phyloP scores from a whole-genome alignment of 2,888 invertebrate genomes.

The Chrysopilus asiliformis region DNA sequence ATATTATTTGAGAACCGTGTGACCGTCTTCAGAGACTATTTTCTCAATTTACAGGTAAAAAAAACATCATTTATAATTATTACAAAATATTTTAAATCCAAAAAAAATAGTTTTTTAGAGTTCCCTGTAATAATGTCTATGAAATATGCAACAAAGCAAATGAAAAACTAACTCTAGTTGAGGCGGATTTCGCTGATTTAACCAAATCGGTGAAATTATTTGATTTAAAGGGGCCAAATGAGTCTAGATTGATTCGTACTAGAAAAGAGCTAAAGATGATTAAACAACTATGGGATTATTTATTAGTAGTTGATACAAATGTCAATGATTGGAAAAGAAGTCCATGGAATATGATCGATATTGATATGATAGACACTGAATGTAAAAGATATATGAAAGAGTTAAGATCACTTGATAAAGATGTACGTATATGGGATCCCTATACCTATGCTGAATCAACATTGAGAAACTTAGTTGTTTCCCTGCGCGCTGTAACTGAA shows the following conservation, averaged over 20 bases:
- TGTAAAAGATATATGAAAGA: conserved; percentile 87
- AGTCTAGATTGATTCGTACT: conserved; percentile 58
- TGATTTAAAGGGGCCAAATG: conserved; percentile 75
- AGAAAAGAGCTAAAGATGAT: conserved; percentile 61
- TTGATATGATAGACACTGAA: conserved; percentile 88
- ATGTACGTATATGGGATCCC: conserved; percentile 64
- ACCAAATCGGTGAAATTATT: conserved; percentile 67
- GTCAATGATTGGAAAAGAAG: conserved; percentile 90
- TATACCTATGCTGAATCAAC: conserved; percentile 65
- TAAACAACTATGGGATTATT: conserved; percentile 85
- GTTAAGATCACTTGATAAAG: conserved; percentile 64
- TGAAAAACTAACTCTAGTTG: conserved; percentile 49
- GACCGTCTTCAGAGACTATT: conserved; percentile 60
- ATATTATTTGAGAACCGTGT: conserved; percentile 68
- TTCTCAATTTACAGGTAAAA: conserved; percentile 39
- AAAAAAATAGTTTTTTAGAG: conserved; percentile 42
- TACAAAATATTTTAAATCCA: neutral
- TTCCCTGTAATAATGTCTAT: conserved; percentile 54
- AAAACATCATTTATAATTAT: neutral
- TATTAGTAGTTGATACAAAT: conserved; percentile 62
- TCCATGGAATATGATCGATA: conserved; percentile 86
- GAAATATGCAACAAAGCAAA: conserved; percentile 54
- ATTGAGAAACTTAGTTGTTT: conserved; percentile 87
- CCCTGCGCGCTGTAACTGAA: conserved; percentile 81
- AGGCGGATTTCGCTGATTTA: conserved; percentile 51